Conservation (phyloP, 2,888 invertebrate genomes). For the Neoaliturus tenellus region DNA sequence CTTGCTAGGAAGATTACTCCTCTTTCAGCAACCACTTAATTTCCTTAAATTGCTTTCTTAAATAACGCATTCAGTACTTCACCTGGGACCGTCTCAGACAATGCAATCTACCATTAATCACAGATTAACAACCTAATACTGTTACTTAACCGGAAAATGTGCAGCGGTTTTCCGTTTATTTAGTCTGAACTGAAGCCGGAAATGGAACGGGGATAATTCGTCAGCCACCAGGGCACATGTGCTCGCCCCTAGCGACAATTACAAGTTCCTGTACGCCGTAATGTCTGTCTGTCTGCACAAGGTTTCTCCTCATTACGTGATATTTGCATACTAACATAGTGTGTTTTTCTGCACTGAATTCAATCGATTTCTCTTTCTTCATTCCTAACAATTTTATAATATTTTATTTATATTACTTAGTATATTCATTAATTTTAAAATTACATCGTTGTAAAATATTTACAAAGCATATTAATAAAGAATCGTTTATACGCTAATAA, state of each 20-base stretch:
- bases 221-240: neutral
- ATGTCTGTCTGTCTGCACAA: constrained; percentile 23
- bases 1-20: neutral
- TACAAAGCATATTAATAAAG: too few relatives aligned
- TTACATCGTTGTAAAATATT: too few relatives aligned
- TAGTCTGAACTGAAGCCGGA: neutral
- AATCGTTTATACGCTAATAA: too few relatives aligned
- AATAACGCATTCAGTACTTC: neutral
- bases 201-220: neutral
- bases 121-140: neutral
- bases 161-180: neutral
- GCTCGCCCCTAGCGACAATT: constrained; percentile 19
- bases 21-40: neutral
- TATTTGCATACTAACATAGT: constrained; percentile 10
- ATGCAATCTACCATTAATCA: neutral
- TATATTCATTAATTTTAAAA: too few relatives aligned
- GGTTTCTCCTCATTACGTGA: constrained; percentile 4
- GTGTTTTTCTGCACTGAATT: neutral
- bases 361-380: neutral
- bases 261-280: constrained; percentile 28
- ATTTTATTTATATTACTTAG: too few relatives aligned
- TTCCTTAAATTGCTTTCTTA: neutral
- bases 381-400: too few relatives aligned
- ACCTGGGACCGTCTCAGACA: neutral
- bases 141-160: neutral